Conservation (phyloP, 2,113 vertebrate species). For the Ailurus styani region DNA sequence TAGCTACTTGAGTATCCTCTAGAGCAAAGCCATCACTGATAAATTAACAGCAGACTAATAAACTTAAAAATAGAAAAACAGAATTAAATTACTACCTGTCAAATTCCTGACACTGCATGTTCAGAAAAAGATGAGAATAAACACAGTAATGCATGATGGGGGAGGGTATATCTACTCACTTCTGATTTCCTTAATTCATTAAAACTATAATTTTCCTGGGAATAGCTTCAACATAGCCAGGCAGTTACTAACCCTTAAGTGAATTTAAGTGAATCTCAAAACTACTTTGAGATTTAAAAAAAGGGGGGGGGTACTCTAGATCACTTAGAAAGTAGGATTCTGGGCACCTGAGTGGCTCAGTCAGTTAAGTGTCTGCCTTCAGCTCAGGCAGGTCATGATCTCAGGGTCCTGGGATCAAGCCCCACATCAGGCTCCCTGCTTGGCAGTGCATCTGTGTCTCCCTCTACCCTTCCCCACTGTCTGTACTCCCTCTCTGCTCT, state of each 20-base stretch:
- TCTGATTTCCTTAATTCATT: conserved; percentile 6
- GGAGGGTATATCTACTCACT: background rate
- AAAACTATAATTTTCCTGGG: background rate
- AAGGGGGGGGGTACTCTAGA: background rate
- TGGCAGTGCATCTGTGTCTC: too few relatives aligned
- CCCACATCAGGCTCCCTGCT: too few relatives aligned
- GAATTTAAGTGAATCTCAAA: background rate
- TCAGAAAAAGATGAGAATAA: background rate
- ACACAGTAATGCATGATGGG: background rate
- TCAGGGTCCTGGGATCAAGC: too few relatives aligned
- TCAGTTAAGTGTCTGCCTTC: background rate
- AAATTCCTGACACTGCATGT: background rate
- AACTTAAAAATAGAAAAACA: conserved; percentile 8
- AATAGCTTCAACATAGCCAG: background rate
- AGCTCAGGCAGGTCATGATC: too few relatives aligned
- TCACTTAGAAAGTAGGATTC: background rate
- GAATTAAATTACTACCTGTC: background rate
- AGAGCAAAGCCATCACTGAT: background rate
- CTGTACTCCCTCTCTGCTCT: too few relatives aligned
- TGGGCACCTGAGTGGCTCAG: background rate
- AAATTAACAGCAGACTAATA: background rate
- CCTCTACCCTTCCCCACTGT: too few relatives aligned
- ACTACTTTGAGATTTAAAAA: background rate
- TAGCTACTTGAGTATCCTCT: background rate
- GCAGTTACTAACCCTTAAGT: background rate